Base-by-base conservation (phyloP, 1,140 invertebrate genomes). In the Drosophila kikkawai region DNA sequence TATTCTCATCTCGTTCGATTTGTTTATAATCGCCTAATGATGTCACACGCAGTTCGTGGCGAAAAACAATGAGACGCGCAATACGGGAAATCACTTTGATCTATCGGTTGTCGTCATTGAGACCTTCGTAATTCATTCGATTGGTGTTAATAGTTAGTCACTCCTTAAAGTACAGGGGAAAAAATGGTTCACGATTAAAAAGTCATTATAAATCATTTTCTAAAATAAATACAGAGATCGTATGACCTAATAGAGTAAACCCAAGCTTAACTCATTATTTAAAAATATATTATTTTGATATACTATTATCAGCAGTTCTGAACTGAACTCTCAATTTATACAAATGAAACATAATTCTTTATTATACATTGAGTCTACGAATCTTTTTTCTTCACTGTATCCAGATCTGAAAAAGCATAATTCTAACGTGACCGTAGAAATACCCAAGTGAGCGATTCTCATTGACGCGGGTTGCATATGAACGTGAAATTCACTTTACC, bases 11-110 rank as follows among this genome's bases (percentile, higher is more conserved):
- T 65, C 44, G 44, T 66, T 51, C 29, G 59, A 44, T 48, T 12
- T 42, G 39, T 48, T 29, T 22, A 15, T n/a, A 11, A 11, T 69
- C 26, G 17, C 44, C n/a, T 22, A 73, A 73, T 74, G 70, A 74
- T 74, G 70, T 74, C 70, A 74, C 67, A 71, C 15, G 36, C 53
- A 39, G 5, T 44, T 50, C 4, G 51, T 50, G 50, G 66, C 13
- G 53, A 71, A 47, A 41, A 73, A 50, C 67, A 71, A 71, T 50
- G 53, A 60, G 53, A 19, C 44, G 55, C 36, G 55, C 51, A 50
- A n/a, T 41, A n/a, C 3, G 51, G 36, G 44, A 73, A 71, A 41
- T 71, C 69, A 29, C 67, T 59, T 59, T 59, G 69, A 73, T 73
- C 51, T 73, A 70, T 22, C 32, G 34, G 12, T 32, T 67, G 67